Conservation (phyloP, 2,113 vertebrate genomes). For the Grammomys surdaster region DNA sequence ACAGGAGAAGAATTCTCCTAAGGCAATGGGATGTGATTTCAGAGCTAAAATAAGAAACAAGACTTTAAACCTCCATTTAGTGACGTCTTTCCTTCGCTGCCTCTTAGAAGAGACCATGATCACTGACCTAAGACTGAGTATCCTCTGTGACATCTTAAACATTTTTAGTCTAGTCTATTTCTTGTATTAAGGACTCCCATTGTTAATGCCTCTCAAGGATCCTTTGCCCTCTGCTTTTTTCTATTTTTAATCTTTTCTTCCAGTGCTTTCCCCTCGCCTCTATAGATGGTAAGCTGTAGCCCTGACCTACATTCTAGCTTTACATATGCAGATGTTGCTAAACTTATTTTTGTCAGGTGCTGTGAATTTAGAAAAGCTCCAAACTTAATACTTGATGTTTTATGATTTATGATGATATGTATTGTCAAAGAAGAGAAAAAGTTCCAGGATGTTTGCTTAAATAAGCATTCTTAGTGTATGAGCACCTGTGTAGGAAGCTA, state of each 20-base stretch:
- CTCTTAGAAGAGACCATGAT: neutral
- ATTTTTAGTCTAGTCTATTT: conserved; percentile 10
- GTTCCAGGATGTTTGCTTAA: neutral
- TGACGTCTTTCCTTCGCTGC: neutral
- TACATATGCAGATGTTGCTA: conserved; percentile 46
- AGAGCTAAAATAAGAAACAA: conserved; percentile 41
- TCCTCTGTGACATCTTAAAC: conserved; percentile 29
- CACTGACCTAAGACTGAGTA: neutral
- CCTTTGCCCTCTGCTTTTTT: conserved; percentile 1
- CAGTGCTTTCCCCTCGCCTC: conserved; percentile 10
- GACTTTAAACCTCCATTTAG: neutral
- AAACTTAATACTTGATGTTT: neutral
- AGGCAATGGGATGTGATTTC: conserved; percentile 40
- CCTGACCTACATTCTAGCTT: conserved; percentile 61
- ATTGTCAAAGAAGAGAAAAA: neutral
- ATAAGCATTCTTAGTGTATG: neutral
- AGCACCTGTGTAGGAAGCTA: neutral
- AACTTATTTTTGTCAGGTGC: conserved; percentile 17
- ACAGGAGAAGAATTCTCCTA: conserved; percentile 9
- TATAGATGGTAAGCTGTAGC: neutral
- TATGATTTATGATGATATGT: neutral
- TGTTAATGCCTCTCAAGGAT: conserved; percentile 9
- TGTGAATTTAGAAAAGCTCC: neutral
- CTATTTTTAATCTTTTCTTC: conserved; percentile 43
- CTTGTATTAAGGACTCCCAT: neutral